Base-by-base conservation (phyloP, 2,113 vertebrate species). In the Rhegmatorhina hoffmannsi region DNA sequence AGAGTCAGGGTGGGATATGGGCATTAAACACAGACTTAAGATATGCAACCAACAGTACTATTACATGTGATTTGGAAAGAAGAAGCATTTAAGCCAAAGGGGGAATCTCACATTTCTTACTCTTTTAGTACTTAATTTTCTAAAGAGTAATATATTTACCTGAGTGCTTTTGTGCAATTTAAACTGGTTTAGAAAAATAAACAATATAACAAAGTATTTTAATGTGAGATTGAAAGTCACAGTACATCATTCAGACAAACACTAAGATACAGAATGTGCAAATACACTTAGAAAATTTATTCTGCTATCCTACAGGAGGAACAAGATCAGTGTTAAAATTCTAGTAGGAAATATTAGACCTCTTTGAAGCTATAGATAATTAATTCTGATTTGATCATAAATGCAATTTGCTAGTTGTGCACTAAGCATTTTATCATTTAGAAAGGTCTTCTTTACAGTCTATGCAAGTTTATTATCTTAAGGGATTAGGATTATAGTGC, bases 141-240 rank as follows among this genome's bases (percentile, higher is more conserved):
- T 24, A 2, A 33, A 46, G 26, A 86, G 12, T 19, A 77, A 63
- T 58, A 26, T 13, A 64, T 44, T 76, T 69, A 77, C 4, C 2
- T 21, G 3, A 29, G 13, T n/a, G 20, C 3, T 77, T 80, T 55
- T 56, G 10, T 81, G 26, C 26, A 59, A 94, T 60, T 86, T 64
- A 63, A 89, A 94, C 70, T 13, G 63, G 29, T 38, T 56, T 60
- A 74, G 14, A 73, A 92, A 95, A 95, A 70, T 26, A 67, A 94
- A 78, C 26, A 81, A 52, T 36, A 20, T 34, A 84, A 36, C 0
- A 0, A 75, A 83, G 21, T 44, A 43, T 33, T 81, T 64, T 55
- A 52, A 55, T 19, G 21, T 16, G 84, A 66, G 63, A 74, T 0
- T 50, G 50, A 78, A 94, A 92, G 89, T 58, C 52, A 52, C 8